phyloP scores from a whole-genome alignment of 2,797 vertebrate species.

The Lepilemur ruficaudatus region DNA sequence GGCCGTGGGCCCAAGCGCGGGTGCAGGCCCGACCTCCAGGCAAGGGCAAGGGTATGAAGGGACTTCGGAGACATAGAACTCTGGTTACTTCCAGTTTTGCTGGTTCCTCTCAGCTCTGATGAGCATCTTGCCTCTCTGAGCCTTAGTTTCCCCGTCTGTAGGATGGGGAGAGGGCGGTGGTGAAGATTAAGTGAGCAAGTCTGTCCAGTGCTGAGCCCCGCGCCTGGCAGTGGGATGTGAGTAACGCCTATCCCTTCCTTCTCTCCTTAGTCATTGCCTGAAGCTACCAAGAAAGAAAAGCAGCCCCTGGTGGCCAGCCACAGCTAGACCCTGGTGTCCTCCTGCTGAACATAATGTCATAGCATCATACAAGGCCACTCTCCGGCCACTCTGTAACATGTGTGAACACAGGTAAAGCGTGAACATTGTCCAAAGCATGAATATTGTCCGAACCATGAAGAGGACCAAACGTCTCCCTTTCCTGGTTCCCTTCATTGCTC shows the following conservation, averaged over 20 bases:
- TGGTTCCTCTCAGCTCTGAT: not conserved
- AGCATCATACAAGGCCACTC: not conserved
- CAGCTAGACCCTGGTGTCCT: not conserved
- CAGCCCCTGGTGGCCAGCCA: not conserved
- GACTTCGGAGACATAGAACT: not conserved
- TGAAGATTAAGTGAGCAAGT: not conserved
- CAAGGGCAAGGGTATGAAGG: not conserved
- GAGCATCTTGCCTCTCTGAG: not conserved
- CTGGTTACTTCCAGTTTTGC: not conserved
- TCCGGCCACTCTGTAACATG: fast-evolving
- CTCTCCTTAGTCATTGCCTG: not conserved
- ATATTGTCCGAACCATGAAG: not conserved
- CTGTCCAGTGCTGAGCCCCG: not conserved
- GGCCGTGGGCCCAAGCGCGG: not conserved
- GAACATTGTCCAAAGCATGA: not conserved
- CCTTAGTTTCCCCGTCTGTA: not conserved
- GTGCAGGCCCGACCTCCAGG: not conserved
- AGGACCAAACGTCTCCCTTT: not conserved
- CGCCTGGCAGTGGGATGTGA: fast-evolving
- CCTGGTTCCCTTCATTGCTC: not conserved
- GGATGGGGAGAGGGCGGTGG: not conserved
- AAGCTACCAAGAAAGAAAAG: not conserved
- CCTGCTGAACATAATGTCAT: not conserved
- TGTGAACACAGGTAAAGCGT: not conserved
- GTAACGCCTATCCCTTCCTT: not conserved